Base-by-base conservation (phyloP, 1,140 invertebrate species). In the Idris sp. region DNA sequence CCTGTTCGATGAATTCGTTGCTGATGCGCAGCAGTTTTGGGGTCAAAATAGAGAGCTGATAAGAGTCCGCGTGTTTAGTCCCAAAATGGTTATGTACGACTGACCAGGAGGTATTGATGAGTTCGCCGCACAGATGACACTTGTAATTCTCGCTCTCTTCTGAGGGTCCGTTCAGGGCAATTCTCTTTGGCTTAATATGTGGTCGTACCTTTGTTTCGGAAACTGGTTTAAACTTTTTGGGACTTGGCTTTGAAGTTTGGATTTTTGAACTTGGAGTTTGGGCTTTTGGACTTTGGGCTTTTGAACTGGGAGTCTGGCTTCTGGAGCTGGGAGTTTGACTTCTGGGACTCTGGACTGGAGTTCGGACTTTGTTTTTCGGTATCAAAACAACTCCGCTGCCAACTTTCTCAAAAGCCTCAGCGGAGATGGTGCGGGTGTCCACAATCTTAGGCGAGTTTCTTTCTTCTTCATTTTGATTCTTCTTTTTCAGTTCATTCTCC, bases 381-480 rank as follows among this genome's bases (percentile, higher is more conserved):
- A n/a, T n/a, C n/a, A n/a, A n/a, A n/a, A n/a, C n/a, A n/a, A n/a
- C n/a, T n/a, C n/a, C n/a, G n/a, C n/a, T n/a, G n/a, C n/a, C n/a
- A n/a, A n/a, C n/a, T n/a, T n/a, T n/a, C n/a, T n/a, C 30, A 4
- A 31, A 31, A 4, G 6, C 4, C 19, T 83, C 80, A 0, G 74
- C 59, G 0, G 79, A 44, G 6, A 86, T 84, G 0, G 82, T 83
- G 11, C 77, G 59, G 4, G 81, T 41, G 30, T 79, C 79, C 0
- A 86, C 54, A 3, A 85, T 85, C 40, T 74, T 84, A 1, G 83
- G 83, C n/a, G n/a, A n/a, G n/a, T n/a, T n/a, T n/a, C n/a, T n/a
- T n/a, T n/a, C n/a, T n/a, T n/a, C n/a, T n/a, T n/a, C n/a, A n/a
- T n/a, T n/a, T n/a, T n/a, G n/a, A n/a, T n/a, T n/a, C n/a, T n/a